Conservation (phyloP, 2,113 vertebrate species). For the Labeo catla region DNA sequence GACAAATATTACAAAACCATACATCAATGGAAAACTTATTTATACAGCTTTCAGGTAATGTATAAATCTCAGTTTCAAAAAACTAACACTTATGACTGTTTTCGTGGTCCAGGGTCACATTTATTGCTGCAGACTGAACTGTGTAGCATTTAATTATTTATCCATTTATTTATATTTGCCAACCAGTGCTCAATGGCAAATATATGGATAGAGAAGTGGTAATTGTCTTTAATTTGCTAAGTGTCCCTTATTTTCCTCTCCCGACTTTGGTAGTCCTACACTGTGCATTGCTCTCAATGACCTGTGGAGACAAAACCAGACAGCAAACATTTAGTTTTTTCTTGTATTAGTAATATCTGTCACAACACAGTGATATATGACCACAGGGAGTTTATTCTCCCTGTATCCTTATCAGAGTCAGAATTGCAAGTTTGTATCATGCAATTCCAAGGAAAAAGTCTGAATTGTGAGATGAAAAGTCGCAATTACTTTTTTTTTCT, state of each 20-base stretch:
- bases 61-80: no score
- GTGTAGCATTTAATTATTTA: not conserved
- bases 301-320: not conserved
- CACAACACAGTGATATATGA: conserved; percentile 3
- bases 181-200: not conserved
- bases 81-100: no score
- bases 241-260: not conserved
- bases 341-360: not conserved
- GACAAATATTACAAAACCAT: no score
- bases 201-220: not conserved
- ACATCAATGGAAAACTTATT: no score
- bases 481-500: no score
- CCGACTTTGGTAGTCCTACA: not conserved
- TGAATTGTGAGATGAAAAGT: no score
- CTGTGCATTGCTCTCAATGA: not conserved
- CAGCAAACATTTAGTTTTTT: not conserved
- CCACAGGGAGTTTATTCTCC: not conserved
- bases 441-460: no score
- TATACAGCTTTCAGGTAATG: no score
- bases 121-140: not conserved
- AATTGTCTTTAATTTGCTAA: not conserved
- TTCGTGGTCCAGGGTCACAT: not conserved
- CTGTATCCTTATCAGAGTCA: not conserved
- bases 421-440: no score
- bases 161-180: not conserved